A percentile compares a stretch with the other conserved stretches of the same genome.
These are phyloP conservation scores for Stegana nigrithorax DNA, from an alignment of 2,888 invertebrate genomes.

Conservation along the genomic window DNA sequence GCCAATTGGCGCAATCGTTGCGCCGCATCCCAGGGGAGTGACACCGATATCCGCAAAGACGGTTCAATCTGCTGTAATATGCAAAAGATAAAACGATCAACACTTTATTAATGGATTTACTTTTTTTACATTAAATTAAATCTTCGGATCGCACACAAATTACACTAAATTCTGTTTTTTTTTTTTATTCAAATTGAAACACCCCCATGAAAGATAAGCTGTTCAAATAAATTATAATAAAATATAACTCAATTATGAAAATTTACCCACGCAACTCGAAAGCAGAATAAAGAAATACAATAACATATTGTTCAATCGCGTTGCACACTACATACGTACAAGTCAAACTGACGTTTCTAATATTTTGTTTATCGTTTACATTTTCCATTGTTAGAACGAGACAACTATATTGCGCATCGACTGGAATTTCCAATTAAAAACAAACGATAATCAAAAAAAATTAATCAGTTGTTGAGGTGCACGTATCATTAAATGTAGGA, in stretches of 20 bases:
- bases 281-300: too few species aligned
- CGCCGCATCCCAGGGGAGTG: slow-evolving; percentile 96
- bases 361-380: slow-evolving; percentile 44
- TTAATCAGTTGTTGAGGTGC: too few species aligned
- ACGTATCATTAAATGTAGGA: too few species aligned
- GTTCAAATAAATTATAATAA: too few species aligned
- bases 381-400: slow-evolving; percentile 37
- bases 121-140: not conserved
- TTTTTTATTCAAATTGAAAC: too few species aligned
- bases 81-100: slow-evolving; percentile 1
- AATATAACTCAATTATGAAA: too few species aligned
- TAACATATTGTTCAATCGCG: too few species aligned
- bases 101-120: slow-evolving; percentile 25
- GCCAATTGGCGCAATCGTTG: slow-evolving; percentile 90
- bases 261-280: too few species aligned
- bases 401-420: slow-evolving; percentile 38
- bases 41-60: slow-evolving; percentile 97
- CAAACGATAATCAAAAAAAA: slow-evolving; percentile 38
- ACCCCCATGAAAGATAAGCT: too few species aligned
- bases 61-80: slow-evolving; percentile 76
- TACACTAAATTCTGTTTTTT: too few species aligned
- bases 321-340: too few species aligned
- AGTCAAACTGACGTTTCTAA: slow-evolving; percentile 49
- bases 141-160: not conserved
- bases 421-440: slow-evolving; percentile 50